These are phyloP conservation scores for Orbicella faveolata DNA, from an alignment of 64 coral and sea anemone genomes.

Conservation along the genomic window DNA sequence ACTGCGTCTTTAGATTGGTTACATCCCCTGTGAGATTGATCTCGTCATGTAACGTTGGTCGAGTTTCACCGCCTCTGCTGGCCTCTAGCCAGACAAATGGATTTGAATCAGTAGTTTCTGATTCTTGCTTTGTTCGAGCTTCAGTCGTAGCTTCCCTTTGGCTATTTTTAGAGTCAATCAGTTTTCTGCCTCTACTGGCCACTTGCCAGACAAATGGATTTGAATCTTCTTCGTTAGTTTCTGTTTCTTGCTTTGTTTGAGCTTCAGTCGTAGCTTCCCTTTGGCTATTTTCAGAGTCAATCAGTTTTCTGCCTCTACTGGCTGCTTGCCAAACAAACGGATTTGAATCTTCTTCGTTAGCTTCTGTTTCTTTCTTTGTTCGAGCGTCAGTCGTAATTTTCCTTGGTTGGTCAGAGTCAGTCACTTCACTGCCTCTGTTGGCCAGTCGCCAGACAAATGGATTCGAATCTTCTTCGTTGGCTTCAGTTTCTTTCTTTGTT, in stretches of 20 bases:
- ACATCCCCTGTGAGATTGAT: not conserved
- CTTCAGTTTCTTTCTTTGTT: not conserved
- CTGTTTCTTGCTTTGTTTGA: not conserved
- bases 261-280: not conserved
- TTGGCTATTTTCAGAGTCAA: not conserved
- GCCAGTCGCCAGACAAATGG: no score
- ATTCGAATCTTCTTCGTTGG: not conserved
- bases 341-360: no score
- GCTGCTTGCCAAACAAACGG: not conserved
- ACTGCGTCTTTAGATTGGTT: not conserved
- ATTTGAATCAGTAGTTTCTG: not conserved
- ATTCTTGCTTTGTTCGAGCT: not conserved
- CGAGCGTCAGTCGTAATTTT: no score
- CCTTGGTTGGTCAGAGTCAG: no score
- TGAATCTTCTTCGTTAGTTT: not conserved
- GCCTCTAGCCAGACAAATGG: no score
- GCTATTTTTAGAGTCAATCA: not conserved
- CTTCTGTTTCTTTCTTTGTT: not conserved
- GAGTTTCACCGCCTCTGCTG: no score
- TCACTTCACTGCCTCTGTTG: no score
- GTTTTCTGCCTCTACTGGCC: not conserved
- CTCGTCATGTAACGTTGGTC: not conserved
- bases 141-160: not conserved
- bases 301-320: not conserved
- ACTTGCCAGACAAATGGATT: no score